Conservation (phyloP, 2,797 vertebrate species). For the Mareca penelope region DNA sequence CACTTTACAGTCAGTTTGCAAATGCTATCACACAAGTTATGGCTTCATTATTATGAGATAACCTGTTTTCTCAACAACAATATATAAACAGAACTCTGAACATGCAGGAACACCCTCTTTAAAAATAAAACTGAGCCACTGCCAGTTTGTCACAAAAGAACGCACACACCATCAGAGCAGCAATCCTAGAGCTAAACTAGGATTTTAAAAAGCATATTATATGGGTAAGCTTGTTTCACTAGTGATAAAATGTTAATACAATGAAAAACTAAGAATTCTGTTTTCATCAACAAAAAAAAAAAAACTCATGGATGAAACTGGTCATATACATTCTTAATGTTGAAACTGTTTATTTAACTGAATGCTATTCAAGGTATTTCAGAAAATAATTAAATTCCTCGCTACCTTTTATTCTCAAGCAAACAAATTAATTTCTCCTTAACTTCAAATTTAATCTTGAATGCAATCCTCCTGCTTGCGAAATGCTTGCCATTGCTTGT, state of each 20-base stretch:
- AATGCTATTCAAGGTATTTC: neutral
- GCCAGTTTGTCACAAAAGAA: neutral
- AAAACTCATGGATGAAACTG: neutral
- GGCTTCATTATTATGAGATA: conserved; percentile 43
- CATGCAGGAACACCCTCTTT: conserved; percentile 33
- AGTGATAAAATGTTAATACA: neutral
- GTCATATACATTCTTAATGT: neutral
- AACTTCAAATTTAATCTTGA: neutral
- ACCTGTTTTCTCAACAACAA: conserved; percentile 37
- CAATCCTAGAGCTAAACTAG: neutral
- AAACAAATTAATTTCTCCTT: neutral
- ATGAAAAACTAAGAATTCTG: neutral
- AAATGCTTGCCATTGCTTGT: neutral
- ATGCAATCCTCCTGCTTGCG: neutral
- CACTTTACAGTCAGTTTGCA: conserved; percentile 40
- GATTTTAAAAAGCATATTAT: neutral
- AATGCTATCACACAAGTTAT: neutral
- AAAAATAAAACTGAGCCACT: conserved; percentile 34
- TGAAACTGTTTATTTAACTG: neutral
- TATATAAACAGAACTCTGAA: conserved; percentile 5
- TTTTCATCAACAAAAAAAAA: neutral
- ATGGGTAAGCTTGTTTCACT: neutral
- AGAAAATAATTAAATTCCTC: neutral
- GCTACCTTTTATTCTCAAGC: neutral
- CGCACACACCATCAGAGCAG: neutral